Conservation (phyloP, 92 coral and sea anemone species). For the Pocillopora meandrina region DNA sequence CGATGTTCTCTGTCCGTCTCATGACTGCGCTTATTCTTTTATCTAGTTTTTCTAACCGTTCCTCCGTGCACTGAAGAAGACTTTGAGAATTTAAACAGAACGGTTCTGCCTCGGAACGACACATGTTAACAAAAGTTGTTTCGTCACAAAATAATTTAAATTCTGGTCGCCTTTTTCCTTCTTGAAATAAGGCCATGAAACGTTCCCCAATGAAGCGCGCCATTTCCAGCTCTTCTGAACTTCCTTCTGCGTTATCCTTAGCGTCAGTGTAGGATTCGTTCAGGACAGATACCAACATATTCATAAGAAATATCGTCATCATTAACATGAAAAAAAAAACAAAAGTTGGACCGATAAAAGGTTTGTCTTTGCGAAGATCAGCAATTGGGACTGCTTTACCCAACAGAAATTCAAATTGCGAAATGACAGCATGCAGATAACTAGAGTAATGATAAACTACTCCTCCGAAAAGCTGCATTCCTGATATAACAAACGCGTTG, state of each 20-base stretch:
- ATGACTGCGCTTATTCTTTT: neutral
- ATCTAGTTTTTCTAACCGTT: slow-evolving; percentile 17
- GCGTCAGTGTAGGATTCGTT: slow-evolving; percentile 54
- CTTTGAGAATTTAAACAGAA: slow-evolving; percentile 31
- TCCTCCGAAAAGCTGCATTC: slow-evolving; percentile 45
- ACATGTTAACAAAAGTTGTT: slow-evolving; percentile 15
- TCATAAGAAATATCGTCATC: slow-evolving; percentile 44
- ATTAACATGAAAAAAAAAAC: slow-evolving; percentile 30
- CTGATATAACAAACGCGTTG: slow-evolving; percentile 39
- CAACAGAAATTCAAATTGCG: slow-evolving; percentile 49
- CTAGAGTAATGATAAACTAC: slow-evolving; percentile 33
- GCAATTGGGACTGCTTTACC: slow-evolving; percentile 53
- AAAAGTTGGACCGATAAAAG: slow-evolving; percentile 32
- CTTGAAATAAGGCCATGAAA: neutral
- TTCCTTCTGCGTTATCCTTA: slow-evolving; percentile 18
- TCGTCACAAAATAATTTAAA: slow-evolving; percentile 37
- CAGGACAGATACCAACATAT: slow-evolving; percentile 51
- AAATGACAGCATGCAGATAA: slow-evolving; percentile 24
- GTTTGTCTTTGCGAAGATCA: slow-evolving; percentile 29
- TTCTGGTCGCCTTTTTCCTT: neutral
- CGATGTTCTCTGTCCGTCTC: slow-evolving; percentile 4
- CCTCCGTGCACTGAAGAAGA: slow-evolving; percentile 13
- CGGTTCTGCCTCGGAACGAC: slow-evolving; percentile 29
- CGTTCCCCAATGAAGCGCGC: slow-evolving; percentile 43
- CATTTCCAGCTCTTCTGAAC: slow-evolving; percentile 51